These are phyloP conservation scores for Caenorhabditis sp. DNA, from an alignment of 2,888 invertebrate genomes.

Conservation along the genomic window DNA sequence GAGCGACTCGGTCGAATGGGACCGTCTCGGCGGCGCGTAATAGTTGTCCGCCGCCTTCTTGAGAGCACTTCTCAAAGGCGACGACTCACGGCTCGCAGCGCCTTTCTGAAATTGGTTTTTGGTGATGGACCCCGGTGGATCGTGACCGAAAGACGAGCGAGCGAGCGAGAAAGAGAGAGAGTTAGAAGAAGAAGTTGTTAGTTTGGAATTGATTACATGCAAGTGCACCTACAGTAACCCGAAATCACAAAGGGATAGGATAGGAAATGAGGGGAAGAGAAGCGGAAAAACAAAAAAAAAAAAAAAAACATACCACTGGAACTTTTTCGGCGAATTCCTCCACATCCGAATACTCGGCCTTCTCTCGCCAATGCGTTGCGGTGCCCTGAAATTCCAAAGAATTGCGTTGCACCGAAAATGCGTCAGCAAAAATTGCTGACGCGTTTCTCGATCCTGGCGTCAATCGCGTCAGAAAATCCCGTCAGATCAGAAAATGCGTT, in stretches of 20 bases:
- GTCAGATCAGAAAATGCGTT: no score
- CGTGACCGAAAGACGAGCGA: no score
- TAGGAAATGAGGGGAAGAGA: slow-evolving; percentile 17
- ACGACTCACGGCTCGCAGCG: slow-evolving; percentile 38
- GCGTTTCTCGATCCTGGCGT: no score
- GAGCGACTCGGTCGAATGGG: slow-evolving; percentile 40
- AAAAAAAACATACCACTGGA: slow-evolving; percentile 33
- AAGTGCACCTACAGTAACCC: no score
- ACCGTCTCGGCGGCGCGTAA: slow-evolving; percentile 29
- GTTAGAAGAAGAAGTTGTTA: no score
- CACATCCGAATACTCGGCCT: slow-evolving; percentile 42
- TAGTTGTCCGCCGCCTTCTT: slow-evolving; percentile 51
- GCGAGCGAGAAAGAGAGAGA: no score
- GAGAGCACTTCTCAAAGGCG: slow-evolving; percentile 45
- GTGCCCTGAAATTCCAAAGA: slow-evolving; percentile 22
- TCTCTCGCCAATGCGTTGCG: slow-evolving; percentile 36
- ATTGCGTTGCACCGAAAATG: neutral
- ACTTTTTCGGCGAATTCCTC: slow-evolving; percentile 29
- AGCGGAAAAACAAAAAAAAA: slow-evolving; percentile 3
- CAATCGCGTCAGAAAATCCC: no score
- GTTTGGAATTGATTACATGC: neutral
- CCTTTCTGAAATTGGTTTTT: neutral
- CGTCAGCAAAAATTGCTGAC: no score
- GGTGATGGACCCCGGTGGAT: no score
- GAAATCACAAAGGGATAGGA: no score